phyloP scores from a whole-genome alignment of 2,797 vertebrate genomes.

The Clarias fuscus region DNA sequence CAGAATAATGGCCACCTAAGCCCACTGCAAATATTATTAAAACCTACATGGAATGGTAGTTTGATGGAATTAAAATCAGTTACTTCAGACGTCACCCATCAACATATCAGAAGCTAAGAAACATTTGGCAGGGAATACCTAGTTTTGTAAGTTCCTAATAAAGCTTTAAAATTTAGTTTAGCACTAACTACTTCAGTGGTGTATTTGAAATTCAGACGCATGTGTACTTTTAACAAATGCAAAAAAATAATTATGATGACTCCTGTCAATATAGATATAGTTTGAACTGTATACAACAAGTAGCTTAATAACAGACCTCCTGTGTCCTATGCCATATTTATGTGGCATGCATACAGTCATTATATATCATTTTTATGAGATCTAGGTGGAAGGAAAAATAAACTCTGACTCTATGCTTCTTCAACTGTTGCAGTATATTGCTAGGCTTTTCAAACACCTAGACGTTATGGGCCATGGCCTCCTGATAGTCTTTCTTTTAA shows the following conservation, averaged over 20 bases:
- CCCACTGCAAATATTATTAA: constrained; percentile 2
- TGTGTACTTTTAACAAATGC: background rate
- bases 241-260: background rate
- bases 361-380: background rate
- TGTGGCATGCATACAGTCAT: background rate
- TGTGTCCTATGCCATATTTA: background rate
- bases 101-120: background rate
- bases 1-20: background rate
- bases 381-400: background rate
- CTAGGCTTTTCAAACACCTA: background rate
- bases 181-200: background rate
- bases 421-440: background rate
- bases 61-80: background rate
- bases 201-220: background rate
- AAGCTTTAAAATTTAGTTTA: background rate
- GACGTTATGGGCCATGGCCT: background rate
- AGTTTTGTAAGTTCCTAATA: background rate
- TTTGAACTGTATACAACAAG: background rate
- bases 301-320: background rate
- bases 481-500: background rate
- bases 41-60: background rate
- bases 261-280: background rate
- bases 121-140: background rate
- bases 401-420: background rate
- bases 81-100: background rate